Percentiles rank a stretch among this genome's conserved stretches.
Conservation (phyloP, 2,797 vertebrate genomes). For the Lacerta bilineata region DNA sequence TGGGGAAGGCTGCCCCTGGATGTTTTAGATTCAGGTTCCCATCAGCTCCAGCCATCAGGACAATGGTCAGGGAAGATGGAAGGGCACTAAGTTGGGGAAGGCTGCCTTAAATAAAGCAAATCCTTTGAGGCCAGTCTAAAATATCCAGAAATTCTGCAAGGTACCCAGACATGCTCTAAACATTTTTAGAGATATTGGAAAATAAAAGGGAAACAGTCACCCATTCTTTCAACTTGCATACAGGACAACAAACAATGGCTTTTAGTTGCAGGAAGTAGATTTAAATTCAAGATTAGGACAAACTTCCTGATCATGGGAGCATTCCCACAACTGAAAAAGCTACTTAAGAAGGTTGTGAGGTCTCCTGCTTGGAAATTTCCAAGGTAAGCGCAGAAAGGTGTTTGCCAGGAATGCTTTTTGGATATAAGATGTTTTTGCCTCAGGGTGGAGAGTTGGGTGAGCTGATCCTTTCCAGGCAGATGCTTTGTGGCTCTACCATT, state of each 20-base stretch:
- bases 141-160: background rate
- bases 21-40: too few relatives aligned
- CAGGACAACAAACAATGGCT: background rate
- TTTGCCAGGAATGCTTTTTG: constrained; percentile 28
- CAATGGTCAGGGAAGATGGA: too few relatives aligned
- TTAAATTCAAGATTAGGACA: constrained; percentile 10
- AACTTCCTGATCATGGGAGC: background rate
- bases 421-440: background rate
- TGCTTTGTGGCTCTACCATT: background rate
- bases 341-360: constrained; percentile 7
- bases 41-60: too few relatives aligned
- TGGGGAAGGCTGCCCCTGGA: background rate
- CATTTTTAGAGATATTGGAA: background rate
- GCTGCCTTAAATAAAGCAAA: background rate
- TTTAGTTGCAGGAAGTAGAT: constrained; percentile 18
- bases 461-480: background rate
- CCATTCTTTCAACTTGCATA: background rate
- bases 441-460: background rate
- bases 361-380: background rate
- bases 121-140: background rate
- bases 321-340: background rate
- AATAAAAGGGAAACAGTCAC: background rate
- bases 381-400: background rate
- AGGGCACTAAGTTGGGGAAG: background rate
- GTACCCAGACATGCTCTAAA: background rate